Base-by-base conservation (phyloP, 2,888 invertebrate genomes). In the Philonicus albiceps region DNA sequence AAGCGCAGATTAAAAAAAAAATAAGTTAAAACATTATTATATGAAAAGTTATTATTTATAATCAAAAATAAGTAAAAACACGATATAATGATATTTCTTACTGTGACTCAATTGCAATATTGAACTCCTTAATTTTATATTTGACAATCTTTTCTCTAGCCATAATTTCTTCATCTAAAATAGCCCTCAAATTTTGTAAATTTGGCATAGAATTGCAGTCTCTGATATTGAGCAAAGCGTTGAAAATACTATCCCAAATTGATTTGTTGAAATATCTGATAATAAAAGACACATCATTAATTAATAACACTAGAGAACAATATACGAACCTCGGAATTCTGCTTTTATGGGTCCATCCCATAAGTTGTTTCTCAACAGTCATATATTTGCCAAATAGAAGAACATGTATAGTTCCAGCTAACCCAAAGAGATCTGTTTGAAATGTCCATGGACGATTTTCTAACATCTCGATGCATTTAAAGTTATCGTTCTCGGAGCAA, bases 371-470 rank as follows among this genome's bases (percentile, higher is more conserved):
- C 34, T 93, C 93, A 22, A 96, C 95, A 90, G 96, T 95, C 96
- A 98, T 98, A 91, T 98, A 98, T 90, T 96, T 96, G 73, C 97
- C 97, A 93, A 97, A 96, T 19, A 98, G 93, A 89, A 98, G 93
- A 80, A 97, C 96, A 91, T 98, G 97, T 88, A 97, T 95, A 11
- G 97, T 96, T 16, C 96, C 97, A 80, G 97, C 97, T 88, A 98
- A 93, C 89, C 98, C 98, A 92, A 96, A 98, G 90, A 97, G 93
- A 93, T 99, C 98, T 43, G 97, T 96, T 93, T 98, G 98, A 92
- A 96, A 98, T 53, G 96, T 98, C 99, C 99, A 99, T 0, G 97
- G 97, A 89, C 95, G 94, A 73, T 95, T 94, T 90, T 97, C 97
- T 89, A 95, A 94, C 98, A 99, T 99, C 93, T 99, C 98, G 83